Percentiles rank a stretch among this genome's conserved stretches.
Evolutionary conservation across 1,140 invertebrate species (phyloP).

Genomic region (Radopholus similis): DNA sequence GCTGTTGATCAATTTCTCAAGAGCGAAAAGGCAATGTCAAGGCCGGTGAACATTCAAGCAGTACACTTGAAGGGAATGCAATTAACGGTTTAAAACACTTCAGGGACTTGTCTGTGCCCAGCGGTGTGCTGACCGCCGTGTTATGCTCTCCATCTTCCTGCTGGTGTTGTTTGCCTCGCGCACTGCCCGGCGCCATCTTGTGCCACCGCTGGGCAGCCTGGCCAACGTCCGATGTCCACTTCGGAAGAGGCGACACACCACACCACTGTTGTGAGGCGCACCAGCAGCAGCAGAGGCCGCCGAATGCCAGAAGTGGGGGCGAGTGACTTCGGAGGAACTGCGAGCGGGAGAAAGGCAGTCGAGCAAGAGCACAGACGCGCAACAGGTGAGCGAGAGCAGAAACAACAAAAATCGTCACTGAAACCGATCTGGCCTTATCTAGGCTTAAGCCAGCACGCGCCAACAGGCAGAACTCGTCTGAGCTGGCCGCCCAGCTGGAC

Average conservation of each 20-base stretch:
- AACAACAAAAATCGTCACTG: not conserved
- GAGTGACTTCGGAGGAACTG: not conserved
- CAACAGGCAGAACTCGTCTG: no score
- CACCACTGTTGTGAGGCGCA: no score
- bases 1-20: no score
- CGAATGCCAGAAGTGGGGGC: no score
- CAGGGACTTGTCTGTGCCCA: not conserved
- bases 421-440: not conserved
- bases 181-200: not conserved
- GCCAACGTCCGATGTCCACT: not conserved
- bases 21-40: no score
- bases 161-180: slow-evolving; percentile 1
- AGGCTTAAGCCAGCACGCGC: no score
- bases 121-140: not conserved
- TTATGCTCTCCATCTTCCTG: not conserved
- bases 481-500: not conserved
- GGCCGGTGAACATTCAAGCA: no score
- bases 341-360: not conserved
- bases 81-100: no score
- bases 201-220: not conserved
- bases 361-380: no score
- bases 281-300: no score
- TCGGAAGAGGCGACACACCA: not conserved
- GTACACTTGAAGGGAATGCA: no score
- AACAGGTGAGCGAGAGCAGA: not conserved